Conservation (phyloP, 2,888 invertebrate species). For the Notocelia uddmanniana region DNA sequence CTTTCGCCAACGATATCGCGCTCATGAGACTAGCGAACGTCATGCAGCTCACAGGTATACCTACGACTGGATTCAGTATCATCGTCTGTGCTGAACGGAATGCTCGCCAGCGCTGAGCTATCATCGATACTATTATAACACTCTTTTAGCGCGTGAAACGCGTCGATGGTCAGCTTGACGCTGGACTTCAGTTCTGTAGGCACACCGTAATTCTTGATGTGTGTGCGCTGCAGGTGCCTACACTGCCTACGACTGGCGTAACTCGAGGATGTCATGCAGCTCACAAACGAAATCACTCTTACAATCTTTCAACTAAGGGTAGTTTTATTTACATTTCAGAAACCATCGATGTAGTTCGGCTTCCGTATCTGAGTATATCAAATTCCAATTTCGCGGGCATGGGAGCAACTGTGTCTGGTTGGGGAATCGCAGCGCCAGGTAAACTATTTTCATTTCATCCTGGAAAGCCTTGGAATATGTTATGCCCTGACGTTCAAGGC, state of each 20-base stretch:
- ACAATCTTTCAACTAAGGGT: neutral
- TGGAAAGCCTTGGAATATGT: too few species aligned
- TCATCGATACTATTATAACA: too few species aligned
- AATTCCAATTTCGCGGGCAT: slow-evolving; percentile 72
- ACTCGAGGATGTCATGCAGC: too few species aligned
- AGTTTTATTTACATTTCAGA: slow-evolving; percentile 60
- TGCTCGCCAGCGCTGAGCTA: too few species aligned
- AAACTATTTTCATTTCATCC: slow-evolving; percentile 22
- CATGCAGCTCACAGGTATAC: slow-evolving; percentile 70
- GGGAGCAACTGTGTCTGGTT: slow-evolving; percentile 70
- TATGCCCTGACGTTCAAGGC: too few species aligned
- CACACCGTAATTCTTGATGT: too few species aligned
- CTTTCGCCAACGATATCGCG: slow-evolving; percentile 72
- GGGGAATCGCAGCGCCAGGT: slow-evolving; percentile 80
- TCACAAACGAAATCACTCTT: neutral
- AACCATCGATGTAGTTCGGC: slow-evolving; percentile 65
- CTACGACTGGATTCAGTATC: neutral
- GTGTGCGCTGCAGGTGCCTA: too few species aligned
- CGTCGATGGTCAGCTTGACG: too few species aligned
- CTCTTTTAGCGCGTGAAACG: too few species aligned
- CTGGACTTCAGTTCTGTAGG: too few species aligned
- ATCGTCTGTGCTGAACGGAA: neutral
- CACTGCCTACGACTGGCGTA: too few species aligned
- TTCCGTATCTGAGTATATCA: slow-evolving; percentile 70
- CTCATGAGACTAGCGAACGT: slow-evolving; percentile 70